Base-by-base conservation (phyloP, 2,888 invertebrate species). In the Galerucella nymphaeae region DNA sequence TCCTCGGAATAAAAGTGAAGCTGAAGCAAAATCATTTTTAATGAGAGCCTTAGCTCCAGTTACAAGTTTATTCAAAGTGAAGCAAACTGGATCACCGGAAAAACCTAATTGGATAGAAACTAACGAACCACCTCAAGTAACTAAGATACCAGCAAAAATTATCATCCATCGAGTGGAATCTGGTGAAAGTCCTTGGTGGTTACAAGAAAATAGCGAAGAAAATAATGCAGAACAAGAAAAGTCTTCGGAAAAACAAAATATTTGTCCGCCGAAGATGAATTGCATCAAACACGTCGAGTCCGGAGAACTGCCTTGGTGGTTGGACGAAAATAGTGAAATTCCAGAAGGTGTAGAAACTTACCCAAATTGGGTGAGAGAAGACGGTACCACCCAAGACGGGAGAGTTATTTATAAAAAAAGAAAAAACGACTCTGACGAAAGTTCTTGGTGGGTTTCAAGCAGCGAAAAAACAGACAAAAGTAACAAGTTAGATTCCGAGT, bases 1-100 rank as follows among this genome's bases (percentile, higher is more conserved):
- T 78, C 86, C 88, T 14, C 87, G 87, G 76, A 80, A 82, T 2
- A 86, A 83, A 80, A 85, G 85, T 1, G 92, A 91, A 82, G 79
- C 82, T 13, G 91, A 92, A 80, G 92, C 92, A 0, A 93, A 93
- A 84, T 91, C 92, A 38, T 92, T 93, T 83, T 87, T 94, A 66
- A 91, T 93, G 86, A 87, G 93, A 81, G 93, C 93, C 59, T 85
- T 94, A 79, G 93, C 93, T 63, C 93, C 93, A 0, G 93, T 94
- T 8, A 93, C 93, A 20, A 93, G 91, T 86, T 88, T 93, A 76
- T 94, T 94, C 82, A 93, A 91, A 85, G 87, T 66, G 0, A 80
- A 79, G 73, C 74, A 90, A 68, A 72, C 75, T 13, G 77, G 75
- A 45, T 86, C 87, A 38, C 86, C 83, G 68, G 90, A 91, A n/a